Percentiles rank a stretch among this genome's conserved stretches.
These are phyloP conservation scores for Troilus luridus DNA, from an alignment of 2,888 invertebrate species.

Conservation along the genomic window DNA sequence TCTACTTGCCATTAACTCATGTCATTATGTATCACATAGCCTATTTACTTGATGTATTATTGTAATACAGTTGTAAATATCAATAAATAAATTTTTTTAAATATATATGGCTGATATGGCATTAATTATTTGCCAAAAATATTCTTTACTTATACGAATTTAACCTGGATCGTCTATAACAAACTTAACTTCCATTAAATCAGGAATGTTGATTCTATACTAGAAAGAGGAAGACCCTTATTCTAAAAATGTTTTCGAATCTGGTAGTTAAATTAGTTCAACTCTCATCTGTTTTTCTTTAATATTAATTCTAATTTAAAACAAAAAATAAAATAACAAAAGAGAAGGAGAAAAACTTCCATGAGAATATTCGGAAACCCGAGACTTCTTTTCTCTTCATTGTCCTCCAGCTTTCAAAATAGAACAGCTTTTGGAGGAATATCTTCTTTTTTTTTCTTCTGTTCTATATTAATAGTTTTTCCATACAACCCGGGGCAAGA, in stretches of 20 bases:
- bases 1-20: too few species aligned
- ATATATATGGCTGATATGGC: too few species aligned
- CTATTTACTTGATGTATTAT: too few species aligned
- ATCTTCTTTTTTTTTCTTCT: neutral
- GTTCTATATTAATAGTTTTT: neutral
- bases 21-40: too few species aligned
- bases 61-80: too few species aligned
- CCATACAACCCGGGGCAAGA: neutral
- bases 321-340: neutral
- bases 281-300: neutral
- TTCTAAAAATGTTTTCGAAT: neutral
- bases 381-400: constrained; percentile 17
- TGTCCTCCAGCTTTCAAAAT: constrained; percentile 10
- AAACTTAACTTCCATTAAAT: neutral
- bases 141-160: too few species aligned
- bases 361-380: neutral
- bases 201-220: neutral
- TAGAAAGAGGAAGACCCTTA: neutral
- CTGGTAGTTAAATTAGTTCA: neutral
- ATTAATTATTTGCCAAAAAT: too few species aligned
- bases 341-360: neutral
- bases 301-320: constrained; percentile 20
- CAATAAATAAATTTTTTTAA: too few species aligned
- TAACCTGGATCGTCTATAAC: neutral
- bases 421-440: neutral